A percentile compares a stretch with the other conserved stretches of the same genome.
These are phyloP conservation scores for Catagonus wagneri DNA, from an alignment of 2,113 vertebrate genomes.

Conservation along the genomic window DNA sequence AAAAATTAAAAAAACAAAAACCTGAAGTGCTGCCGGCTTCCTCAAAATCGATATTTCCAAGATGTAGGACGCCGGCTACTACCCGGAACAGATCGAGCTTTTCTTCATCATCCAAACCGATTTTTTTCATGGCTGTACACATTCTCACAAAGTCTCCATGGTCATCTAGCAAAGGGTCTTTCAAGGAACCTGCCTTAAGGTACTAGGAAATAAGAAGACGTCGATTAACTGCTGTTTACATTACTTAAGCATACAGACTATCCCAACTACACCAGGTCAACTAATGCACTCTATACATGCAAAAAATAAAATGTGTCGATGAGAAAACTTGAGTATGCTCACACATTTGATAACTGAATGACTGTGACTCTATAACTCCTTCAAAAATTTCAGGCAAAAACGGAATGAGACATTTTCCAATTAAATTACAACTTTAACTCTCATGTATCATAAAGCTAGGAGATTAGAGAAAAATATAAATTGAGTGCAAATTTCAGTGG, in stretches of 20 bases:
- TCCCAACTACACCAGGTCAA: not conserved
- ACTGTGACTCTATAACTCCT: not conserved
- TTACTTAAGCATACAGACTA: not conserved
- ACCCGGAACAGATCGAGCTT: conserved; percentile 98
- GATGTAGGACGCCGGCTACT: conserved; percentile 97
- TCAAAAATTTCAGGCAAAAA: conserved; percentile 51
- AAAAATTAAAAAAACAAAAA: conserved; percentile 71
- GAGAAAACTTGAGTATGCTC: conserved; percentile 43
- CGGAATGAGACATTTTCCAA: conserved; percentile 7
- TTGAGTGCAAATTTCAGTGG: not conserved
- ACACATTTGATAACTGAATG: conserved; percentile 41
- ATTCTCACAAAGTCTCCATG: conserved; percentile 96
- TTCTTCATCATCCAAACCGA: conserved; percentile 95
- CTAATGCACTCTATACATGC: conserved; percentile 62
- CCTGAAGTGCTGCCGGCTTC: conserved; percentile 98
- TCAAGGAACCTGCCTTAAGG: conserved; percentile 94
- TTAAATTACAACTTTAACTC: not conserved
- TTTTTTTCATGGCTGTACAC: conserved; percentile 98
- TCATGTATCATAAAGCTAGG: not conserved
- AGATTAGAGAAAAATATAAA: conserved; percentile 30
- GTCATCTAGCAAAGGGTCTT: conserved; percentile 97
- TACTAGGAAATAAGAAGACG: conserved; percentile 88
- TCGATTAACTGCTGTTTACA: not conserved
- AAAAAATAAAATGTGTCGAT: conserved; percentile 72
- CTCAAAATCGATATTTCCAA: conserved; percentile 99